Evolutionary conservation across 2,113 vertebrate species (phyloP), one percentile per base, ranked within the genome.

Genomic region (Polyodon spathula): DNA sequence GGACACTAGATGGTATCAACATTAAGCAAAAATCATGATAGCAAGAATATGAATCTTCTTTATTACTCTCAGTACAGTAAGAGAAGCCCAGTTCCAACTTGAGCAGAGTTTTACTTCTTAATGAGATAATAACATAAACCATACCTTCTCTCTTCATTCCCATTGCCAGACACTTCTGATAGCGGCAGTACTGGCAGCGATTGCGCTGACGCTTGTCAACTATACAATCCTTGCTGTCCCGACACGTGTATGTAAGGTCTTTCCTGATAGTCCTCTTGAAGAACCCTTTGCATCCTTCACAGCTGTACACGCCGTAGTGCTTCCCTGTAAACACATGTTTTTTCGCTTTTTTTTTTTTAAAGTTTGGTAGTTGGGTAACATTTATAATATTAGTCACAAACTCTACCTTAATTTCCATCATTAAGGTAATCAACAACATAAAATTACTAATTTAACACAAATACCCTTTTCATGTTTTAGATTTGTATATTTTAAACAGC

Each of bases 111-210:
- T 1, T 27, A 27, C 27, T 27, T 27, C 27, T 27, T 27, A 27
- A 27, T 27, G 27, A 27, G 27, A 27, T 27, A 27, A 27, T 27
- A 27, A 27, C 27, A 27, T 27, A 27, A 27, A 27, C 27, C 75
- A 59, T 71, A 89, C 87, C 88, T 88, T 89, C 88, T 71, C 88
- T 81, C 68, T 88, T 89, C 86, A 89, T 89, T 71, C 88, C 88
- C 79, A 86, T 88, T 53, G 86, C 86, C 59, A 89, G 77, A 76
- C 85, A 89, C 79, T 88, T 89, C 77, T 89, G 88, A 70, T 89
- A 89, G 73, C 88, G 86, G 68, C 88, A 89, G 78, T 89, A 89
- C 37, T 89, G 88, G 67, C 88, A 89, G 64, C 88, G 86, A 69
- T 89, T 89, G 40, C 86, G 73, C 73, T 89, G 88, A 14, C 88